These are phyloP conservation scores for Anableps anableps DNA, from an alignment of 2,797 vertebrate species.

Conservation along the genomic window DNA sequence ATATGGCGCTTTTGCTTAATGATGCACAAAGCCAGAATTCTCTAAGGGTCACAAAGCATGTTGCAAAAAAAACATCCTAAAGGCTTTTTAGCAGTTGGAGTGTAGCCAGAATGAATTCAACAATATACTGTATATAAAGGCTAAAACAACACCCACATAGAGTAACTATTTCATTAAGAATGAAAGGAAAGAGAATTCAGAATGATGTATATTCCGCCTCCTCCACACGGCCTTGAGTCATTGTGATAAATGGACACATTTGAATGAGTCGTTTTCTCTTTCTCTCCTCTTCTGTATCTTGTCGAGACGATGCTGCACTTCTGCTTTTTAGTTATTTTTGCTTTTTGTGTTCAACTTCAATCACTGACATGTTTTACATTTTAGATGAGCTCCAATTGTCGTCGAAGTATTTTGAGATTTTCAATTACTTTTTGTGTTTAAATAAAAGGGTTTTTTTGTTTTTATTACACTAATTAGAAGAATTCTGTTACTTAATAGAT, in stretches of 20 bases:
- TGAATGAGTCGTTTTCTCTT: neutral
- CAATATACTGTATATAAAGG: conserved; percentile 10
- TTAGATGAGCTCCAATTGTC: neutral
- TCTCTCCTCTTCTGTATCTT: neutral
- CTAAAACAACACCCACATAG: conserved; percentile 5
- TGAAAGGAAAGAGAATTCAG: conserved; percentile 13
- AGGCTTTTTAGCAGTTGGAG: neutral
- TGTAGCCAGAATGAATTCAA: conserved; percentile 6
- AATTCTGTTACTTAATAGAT: too few species aligned
- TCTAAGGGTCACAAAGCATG: neutral
- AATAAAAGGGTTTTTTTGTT: too few species aligned
- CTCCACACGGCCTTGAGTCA: conserved; percentile 5
- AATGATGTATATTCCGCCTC: neutral
- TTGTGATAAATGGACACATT: neutral
- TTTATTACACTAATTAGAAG: too few species aligned
- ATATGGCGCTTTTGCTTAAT: neutral
- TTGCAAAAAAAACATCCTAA: conserved; percentile 1
- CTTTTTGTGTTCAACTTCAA: neutral
- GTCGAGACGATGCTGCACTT: neutral
- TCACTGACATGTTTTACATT: neutral
- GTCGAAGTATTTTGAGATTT: neutral
- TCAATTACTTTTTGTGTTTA: neutral
- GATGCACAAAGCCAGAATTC: neutral
- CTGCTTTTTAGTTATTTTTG: neutral
- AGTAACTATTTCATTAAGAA: conserved; percentile 29